A percentile compares a stretch with the other conserved stretches of the same genome.
phyloP scores from a whole-genome alignment of 2,113 vertebrate species.

The Corythornis cristatus region DNA sequence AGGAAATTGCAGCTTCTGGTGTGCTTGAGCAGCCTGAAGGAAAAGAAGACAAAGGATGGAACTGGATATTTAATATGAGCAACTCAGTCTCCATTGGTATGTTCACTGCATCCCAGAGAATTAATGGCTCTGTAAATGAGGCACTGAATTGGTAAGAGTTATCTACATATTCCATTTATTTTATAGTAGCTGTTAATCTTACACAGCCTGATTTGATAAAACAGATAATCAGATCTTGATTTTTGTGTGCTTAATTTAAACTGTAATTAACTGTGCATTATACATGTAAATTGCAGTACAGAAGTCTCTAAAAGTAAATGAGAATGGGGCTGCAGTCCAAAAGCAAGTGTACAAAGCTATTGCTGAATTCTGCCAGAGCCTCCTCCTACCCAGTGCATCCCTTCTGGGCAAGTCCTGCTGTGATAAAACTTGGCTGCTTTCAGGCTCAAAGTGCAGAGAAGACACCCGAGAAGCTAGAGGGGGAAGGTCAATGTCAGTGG shows the following conservation, averaged over 20 bases:
- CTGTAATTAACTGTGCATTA: conserved; percentile 25
- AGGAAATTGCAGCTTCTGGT: not conserved
- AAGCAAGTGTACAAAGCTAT: not conserved
- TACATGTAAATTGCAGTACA: conserved; percentile 9
- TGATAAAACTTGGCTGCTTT: not conserved
- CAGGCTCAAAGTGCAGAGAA: not conserved
- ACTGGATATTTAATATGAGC: not conserved
- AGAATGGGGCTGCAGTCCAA: not conserved
- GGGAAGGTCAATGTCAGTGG: not conserved
- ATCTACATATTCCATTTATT: conserved; percentile 39
- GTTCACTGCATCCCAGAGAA: not conserved
- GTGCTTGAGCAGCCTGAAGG: not conserved
- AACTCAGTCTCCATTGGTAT: not conserved
- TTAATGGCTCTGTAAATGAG: conserved; percentile 12
- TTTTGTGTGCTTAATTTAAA: conserved; percentile 53
- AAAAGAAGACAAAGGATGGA: not conserved
- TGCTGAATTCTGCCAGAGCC: not conserved
- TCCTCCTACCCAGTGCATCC: not conserved
- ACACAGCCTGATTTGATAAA: conserved; percentile 25
- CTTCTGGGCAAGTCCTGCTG: not conserved
- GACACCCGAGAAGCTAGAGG: not conserved
- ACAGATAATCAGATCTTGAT: conserved; percentile 33
- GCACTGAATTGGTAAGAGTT: not conserved
- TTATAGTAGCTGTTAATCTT: conserved; percentile 38
- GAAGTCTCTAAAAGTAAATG: not conserved